Percentiles rank a stretch among this genome's conserved stretches.
Evolutionary conservation across 2,113 vertebrate species (phyloP).

Genomic region (Clarias gariepinus): DNA sequence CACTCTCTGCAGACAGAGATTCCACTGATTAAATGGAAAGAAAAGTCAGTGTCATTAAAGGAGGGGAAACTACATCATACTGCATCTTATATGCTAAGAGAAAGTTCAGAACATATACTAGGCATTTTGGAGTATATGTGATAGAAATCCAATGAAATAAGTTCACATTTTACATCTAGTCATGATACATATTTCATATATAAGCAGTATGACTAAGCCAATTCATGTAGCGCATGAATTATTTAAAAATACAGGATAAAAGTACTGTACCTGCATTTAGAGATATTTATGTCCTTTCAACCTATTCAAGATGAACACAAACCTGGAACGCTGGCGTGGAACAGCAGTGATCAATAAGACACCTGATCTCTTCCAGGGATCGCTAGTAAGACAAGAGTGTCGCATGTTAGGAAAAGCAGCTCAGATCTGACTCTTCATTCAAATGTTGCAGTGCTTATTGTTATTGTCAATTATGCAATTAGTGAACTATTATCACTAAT

Average conservation of each 20-base stretch:
- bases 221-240: background rate
- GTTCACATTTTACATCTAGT: background rate
- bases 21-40: constrained; percentile 32
- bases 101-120: background rate
- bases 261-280: background rate
- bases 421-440: background rate
- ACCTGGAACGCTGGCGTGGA: background rate
- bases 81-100: background rate
- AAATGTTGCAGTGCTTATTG: background rate
- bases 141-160: background rate
- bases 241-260: background rate
- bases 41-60: background rate
- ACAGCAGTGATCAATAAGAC: background rate
- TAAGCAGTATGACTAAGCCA: background rate
- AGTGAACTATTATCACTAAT: background rate
- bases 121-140: background rate
- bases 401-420: background rate
- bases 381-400: background rate
- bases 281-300: background rate
- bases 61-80: background rate
- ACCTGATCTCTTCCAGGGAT: background rate
- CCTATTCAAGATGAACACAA: background rate
- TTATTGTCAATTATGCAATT: background rate
- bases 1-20: constrained; percentile 30
- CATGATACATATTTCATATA: background rate